A percentile compares a stretch with the other conserved stretches of the same genome.
Evolutionary conservation across 2,113 vertebrate species (phyloP).

Genomic region (Hymenochirus boettgeri): DNA sequence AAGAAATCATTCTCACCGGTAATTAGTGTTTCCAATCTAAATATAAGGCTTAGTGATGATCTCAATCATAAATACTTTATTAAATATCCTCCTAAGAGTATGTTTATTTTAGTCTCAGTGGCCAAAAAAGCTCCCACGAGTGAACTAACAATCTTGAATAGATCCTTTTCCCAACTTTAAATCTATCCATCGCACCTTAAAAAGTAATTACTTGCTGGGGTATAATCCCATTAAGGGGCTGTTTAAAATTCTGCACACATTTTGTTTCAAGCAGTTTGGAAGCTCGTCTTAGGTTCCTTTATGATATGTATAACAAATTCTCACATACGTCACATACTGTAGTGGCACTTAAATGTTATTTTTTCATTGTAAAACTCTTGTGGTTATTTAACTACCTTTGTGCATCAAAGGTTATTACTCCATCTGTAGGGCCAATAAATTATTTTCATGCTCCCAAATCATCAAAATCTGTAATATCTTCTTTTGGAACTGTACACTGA

Average conservation of each 20-base stretch:
- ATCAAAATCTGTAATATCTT: too few species aligned
- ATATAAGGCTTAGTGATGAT: constrained; percentile 65
- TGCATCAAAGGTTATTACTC: too few species aligned
- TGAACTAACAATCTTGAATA: constrained; percentile 80
- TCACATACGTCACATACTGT: too few species aligned
- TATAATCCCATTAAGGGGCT: constrained; percentile 84
- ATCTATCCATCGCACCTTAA: constrained; percentile 69
- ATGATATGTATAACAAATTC: too few species aligned
- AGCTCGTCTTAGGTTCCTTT: constrained; percentile 60
- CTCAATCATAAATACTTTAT: constrained; percentile 65
- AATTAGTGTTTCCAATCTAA: constrained; percentile 66
- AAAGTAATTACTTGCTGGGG: constrained; percentile 79
- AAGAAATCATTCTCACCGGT: constrained; percentile 57
- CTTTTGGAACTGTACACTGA: too few species aligned
- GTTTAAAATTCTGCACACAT: constrained; percentile 76
- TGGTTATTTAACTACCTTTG: too few species aligned
- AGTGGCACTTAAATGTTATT: too few species aligned
- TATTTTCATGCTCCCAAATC: too few species aligned
- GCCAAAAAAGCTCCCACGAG: constrained; percentile 77
- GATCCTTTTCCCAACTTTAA: constrained; percentile 68
- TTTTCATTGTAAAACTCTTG: too few species aligned
- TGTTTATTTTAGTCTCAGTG: constrained; percentile 69
- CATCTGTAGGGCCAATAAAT: too few species aligned
- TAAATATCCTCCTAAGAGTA: constrained; percentile 66
- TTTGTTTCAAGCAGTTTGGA: constrained; percentile 67